These are phyloP conservation scores for Cinara cedri DNA, from an alignment of 2,888 invertebrate genomes.

Conservation along the genomic window DNA sequence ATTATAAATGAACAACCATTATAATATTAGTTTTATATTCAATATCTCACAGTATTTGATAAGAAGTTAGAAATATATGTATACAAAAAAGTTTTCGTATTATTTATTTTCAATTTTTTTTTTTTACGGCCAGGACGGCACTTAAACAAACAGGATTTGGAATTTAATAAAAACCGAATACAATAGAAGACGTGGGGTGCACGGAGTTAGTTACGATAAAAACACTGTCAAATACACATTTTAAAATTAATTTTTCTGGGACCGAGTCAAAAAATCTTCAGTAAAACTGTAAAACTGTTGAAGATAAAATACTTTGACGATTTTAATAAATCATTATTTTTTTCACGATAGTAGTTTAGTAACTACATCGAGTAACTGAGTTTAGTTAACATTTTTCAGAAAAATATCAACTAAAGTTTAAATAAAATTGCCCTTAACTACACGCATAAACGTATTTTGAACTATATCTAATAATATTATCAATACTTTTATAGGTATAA, in stretches of 20 bases:
- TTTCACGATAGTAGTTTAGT: too few species aligned
- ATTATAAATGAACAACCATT: too few species aligned
- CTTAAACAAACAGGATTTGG: background rate
- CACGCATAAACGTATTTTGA: too few species aligned
- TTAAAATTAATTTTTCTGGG: constrained; percentile 24
- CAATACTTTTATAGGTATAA: too few species aligned
- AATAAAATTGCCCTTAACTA: too few species aligned
- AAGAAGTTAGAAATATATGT: background rate
- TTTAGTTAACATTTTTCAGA: too few species aligned
- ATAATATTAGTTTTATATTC: background rate
- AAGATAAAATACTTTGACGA: background rate
- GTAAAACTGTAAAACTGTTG: background rate
- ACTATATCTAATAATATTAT: too few species aligned
- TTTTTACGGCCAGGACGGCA: background rate
- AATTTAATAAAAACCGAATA: background rate
- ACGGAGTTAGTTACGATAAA: background rate
- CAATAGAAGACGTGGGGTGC: background rate
- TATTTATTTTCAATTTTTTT: background rate
- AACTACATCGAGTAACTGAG: too few species aligned
- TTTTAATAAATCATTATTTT: too few species aligned
- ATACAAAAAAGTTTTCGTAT: background rate
- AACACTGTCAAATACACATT: background rate
- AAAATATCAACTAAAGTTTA: too few species aligned
- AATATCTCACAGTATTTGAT: background rate
- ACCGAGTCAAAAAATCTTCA: background rate